Evolutionary conservation across 2,113 vertebrate species (phyloP).

Genomic region (Cyphomyrus discorhynchus): DNA sequence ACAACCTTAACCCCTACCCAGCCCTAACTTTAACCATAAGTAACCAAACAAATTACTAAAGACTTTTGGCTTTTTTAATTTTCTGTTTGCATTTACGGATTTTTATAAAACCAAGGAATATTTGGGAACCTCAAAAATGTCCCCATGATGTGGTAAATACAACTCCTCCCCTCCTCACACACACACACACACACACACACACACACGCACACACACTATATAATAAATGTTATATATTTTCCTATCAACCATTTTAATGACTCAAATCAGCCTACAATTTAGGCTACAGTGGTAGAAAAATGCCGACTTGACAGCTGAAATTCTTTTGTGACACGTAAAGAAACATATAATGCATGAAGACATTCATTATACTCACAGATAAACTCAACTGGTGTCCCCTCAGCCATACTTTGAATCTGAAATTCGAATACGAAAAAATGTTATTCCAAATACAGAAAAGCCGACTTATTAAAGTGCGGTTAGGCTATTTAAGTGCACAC

Average conservation of each 20-base stretch:
- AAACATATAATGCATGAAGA: neutral
- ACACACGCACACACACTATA: neutral
- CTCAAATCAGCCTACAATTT: neutral
- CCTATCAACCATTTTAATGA: neutral
- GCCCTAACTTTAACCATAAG: neutral
- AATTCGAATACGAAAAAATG: conserved; percentile 32
- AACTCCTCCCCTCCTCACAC: neutral
- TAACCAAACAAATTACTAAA: neutral
- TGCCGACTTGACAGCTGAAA: neutral
- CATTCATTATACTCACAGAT: conserved; percentile 73
- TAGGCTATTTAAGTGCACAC: neutral
- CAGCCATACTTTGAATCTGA: conserved; percentile 69
- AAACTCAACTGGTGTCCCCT: conserved; percentile 72
- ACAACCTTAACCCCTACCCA: neutral
- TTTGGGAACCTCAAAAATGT: neutral
- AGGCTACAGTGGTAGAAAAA: neutral
- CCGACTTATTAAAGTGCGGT: neutral
- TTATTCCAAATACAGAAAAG: neutral
- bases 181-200: neutral
- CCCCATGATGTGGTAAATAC: neutral
- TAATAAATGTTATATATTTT: neutral
- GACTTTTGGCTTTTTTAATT: neutral
- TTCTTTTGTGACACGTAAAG: neutral
- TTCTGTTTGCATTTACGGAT: neutral
- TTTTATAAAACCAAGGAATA: neutral